phyloP scores from a whole-genome alignment of 2,888 invertebrate species.

The Caenorhabditis parvicauda region DNA sequence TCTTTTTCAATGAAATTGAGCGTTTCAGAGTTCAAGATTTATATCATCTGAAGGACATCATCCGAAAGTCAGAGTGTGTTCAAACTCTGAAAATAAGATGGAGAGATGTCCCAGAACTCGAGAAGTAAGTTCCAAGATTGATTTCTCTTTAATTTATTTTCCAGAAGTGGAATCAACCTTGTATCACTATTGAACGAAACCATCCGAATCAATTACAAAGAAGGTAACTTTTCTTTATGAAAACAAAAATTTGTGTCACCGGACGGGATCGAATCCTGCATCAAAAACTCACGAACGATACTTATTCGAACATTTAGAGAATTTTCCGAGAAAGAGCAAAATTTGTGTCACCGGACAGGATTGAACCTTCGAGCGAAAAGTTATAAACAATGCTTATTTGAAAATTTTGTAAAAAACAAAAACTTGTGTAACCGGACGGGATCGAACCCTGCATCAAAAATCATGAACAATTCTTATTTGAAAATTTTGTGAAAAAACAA shows the following conservation, averaged over 20 bases:
- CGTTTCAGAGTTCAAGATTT: slow-evolving; percentile 30
- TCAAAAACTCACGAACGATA: not conserved
- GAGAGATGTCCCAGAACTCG: slow-evolving; percentile 16
- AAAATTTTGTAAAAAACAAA: slow-evolving; percentile 4
- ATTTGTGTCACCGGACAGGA: slow-evolving; percentile 1
- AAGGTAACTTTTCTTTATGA: slow-evolving; percentile 5
- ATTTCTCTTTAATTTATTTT: not conserved
- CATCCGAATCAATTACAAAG: slow-evolving; percentile 14
- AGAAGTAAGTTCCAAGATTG: not conserved
- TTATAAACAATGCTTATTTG: not conserved
- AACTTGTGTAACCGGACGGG: slow-evolving; percentile 2
- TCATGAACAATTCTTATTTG: no score
- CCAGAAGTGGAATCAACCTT: slow-evolving; percentile 17
- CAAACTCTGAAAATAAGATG: slow-evolving; percentile 32
- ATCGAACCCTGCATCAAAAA: not conserved
- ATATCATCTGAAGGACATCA: slow-evolving; percentile 28
- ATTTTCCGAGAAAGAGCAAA: slow-evolving; percentile 11
- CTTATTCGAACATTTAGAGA: not conserved
- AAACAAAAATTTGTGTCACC: no score
- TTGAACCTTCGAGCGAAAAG: not conserved
- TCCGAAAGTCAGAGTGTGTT: slow-evolving; percentile 23
- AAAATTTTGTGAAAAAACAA: no score
- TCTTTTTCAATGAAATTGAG: not conserved
- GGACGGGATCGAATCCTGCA: not conserved
- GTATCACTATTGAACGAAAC: slow-evolving; percentile 31